These are phyloP conservation scores for Malachius bipustulatus DNA, from an alignment of 2,888 invertebrate genomes.

Conservation along the genomic window DNA sequence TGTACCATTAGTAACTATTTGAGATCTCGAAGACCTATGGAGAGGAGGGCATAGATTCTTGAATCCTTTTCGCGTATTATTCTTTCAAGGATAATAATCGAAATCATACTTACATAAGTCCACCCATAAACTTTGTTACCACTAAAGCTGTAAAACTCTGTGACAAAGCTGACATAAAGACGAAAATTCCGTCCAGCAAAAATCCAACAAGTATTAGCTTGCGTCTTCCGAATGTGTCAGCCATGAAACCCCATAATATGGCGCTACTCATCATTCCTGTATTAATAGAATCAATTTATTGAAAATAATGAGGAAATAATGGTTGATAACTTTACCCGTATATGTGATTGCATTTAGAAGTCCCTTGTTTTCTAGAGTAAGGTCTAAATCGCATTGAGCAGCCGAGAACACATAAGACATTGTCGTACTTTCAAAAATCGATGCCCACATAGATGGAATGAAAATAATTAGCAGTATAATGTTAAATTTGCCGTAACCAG, in stretches of 20 bases:
- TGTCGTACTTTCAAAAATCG: slow-evolving; percentile 57
- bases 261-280: slow-evolving; percentile 64
- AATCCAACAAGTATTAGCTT: slow-evolving; percentile 55
- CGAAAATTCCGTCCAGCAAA: slow-evolving; percentile 49
- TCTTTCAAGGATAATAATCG: too few species aligned
- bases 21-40: too few species aligned
- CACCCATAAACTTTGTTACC: slow-evolving; percentile 48
- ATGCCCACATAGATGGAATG: slow-evolving; percentile 46
- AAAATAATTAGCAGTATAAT: slow-evolving; percentile 40
- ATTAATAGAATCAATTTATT: too few species aligned
- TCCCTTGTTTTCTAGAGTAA: slow-evolving; percentile 59
- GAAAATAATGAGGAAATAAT: too few species aligned
- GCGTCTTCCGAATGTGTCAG: slow-evolving; percentile 58
- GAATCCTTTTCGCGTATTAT: too few species aligned
- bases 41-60: too few species aligned
- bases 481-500: slow-evolving; percentile 62
- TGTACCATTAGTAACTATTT: too few species aligned
- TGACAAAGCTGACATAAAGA: slow-evolving; percentile 49
- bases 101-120: slow-evolving; percentile 22
- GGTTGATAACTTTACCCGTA: slow-evolving; percentile 43
- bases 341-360: slow-evolving; percentile 56
- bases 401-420: slow-evolving; percentile 60
- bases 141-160: slow-evolving; percentile 54
- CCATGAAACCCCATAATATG: slow-evolving; percentile 63
- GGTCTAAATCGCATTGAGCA: slow-evolving; percentile 58